A percentile compares a stretch with the other conserved stretches of the same genome.
Evolutionary conservation across 2,888 invertebrate species (phyloP).

Genomic region (Cerastoderma edule): DNA sequence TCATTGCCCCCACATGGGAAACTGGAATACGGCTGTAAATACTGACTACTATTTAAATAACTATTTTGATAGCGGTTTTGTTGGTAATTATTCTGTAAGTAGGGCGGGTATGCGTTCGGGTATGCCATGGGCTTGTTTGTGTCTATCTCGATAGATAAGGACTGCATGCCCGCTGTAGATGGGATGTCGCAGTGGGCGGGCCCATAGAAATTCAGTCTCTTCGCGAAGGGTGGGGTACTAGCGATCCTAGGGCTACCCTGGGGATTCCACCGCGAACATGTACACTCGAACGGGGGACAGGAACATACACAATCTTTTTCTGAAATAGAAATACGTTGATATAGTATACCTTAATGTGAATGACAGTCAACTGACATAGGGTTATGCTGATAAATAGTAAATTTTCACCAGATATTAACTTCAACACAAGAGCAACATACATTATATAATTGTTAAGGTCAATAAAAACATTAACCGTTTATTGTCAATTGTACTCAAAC

Average conservation of each 20-base stretch:
- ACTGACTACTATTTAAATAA: slow-evolving; percentile 25
- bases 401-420: no score
- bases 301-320: slow-evolving; percentile 77
- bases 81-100: slow-evolving; percentile 44
- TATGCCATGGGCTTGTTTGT: slow-evolving; percentile 52
- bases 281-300: slow-evolving; percentile 80
- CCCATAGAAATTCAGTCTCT: slow-evolving; percentile 51
- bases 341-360: no score
- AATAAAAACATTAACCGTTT: no score
- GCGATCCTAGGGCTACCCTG: slow-evolving; percentile 58
- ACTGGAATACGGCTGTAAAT: slow-evolving; percentile 23
- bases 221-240: slow-evolving; percentile 56
- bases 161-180: slow-evolving; percentile 55
- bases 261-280: slow-evolving; percentile 63
- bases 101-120: slow-evolving; percentile 30
- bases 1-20: slow-evolving; percentile 1
- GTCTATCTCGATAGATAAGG: slow-evolving; percentile 58
- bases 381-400: no score
- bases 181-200: slow-evolving; percentile 56
- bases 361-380: no score
- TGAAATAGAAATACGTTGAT: no score
- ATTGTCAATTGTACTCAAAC: no score
- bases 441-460: no score
- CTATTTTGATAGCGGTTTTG: slow-evolving; percentile 24
- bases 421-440: no score